These are phyloP conservation scores for Thamnophis elegans DNA, from an alignment of 2,797 vertebrate genomes.

Conservation along the genomic window DNA sequence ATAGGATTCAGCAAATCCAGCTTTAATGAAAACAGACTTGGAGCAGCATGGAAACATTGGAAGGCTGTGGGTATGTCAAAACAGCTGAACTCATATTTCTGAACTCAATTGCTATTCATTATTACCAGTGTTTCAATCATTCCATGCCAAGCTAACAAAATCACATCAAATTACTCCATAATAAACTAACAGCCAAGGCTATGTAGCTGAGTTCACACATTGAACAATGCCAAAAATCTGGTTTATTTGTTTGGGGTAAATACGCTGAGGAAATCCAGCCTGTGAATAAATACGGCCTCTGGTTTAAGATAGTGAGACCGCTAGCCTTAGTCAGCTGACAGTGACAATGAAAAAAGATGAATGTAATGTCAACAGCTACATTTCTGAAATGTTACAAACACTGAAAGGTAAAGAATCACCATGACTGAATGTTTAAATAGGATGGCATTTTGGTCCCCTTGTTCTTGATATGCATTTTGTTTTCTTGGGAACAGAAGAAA, in stretches of 20 bases:
- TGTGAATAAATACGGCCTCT: background rate
- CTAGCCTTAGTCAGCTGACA: background rate
- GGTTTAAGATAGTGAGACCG: background rate
- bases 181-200: background rate
- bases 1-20: background rate
- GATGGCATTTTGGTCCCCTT: background rate
- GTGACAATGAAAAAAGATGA: background rate
- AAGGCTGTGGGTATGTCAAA: background rate
- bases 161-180: background rate
- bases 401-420: background rate
- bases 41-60: background rate
- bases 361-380: background rate
- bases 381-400: background rate
- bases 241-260: background rate
- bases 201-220: background rate
- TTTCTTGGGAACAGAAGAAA: conserved; percentile 31
- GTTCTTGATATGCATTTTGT: background rate
- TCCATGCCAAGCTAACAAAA: background rate
- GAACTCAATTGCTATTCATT: background rate
- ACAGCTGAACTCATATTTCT: background rate
- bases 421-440: background rate
- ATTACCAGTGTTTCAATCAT: background rate
- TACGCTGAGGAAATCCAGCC: background rate
- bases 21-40: background rate
- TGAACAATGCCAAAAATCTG: background rate